These are phyloP conservation scores for Sitophilus oryzae DNA, from an alignment of 1,140 invertebrate genomes.

Conservation along the genomic window DNA sequence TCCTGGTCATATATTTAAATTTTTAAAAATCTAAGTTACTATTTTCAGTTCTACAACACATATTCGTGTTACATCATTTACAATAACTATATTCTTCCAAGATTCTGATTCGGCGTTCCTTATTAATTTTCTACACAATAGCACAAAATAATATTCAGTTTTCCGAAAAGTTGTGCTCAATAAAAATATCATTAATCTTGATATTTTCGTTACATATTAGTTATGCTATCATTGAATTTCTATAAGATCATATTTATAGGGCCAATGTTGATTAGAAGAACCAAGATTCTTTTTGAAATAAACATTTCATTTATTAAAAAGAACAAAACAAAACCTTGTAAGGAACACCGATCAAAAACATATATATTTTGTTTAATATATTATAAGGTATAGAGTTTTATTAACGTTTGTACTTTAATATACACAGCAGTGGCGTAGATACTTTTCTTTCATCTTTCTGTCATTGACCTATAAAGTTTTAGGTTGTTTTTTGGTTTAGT, in stretches of 20 bases:
- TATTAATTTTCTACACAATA: too few species aligned
- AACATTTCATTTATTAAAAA: neutral
- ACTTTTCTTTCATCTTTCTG: neutral
- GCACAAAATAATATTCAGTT: too few species aligned
- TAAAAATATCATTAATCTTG: too few species aligned
- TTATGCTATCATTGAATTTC: too few species aligned
- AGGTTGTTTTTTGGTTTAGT: too few species aligned
- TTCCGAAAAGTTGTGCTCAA: too few species aligned
- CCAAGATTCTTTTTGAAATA: too few species aligned
- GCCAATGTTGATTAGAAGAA: too few species aligned
- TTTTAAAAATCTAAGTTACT: slow-evolving; percentile 11
- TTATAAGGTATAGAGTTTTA: slow-evolving; percentile 12
- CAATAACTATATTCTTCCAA: neutral
- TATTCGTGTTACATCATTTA: slow-evolving; percentile 15
- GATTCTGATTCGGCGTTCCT: neutral
- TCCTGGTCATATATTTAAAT: slow-evolving; percentile 17
- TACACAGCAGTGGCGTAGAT: slow-evolving; percentile 25
- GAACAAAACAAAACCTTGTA: neutral
- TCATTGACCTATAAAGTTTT: neutral
- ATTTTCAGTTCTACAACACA: slow-evolving; percentile 22
- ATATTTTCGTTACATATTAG: too few species aligned
- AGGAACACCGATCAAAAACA: neutral
- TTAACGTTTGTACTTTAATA: slow-evolving; percentile 18
- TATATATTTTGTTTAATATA: slow-evolving; percentile 5
- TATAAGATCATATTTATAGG: too few species aligned